These are phyloP conservation scores for Aspiorhynchus laticeps DNA, from an alignment of 2,113 vertebrate species.

Conservation along the genomic window DNA sequence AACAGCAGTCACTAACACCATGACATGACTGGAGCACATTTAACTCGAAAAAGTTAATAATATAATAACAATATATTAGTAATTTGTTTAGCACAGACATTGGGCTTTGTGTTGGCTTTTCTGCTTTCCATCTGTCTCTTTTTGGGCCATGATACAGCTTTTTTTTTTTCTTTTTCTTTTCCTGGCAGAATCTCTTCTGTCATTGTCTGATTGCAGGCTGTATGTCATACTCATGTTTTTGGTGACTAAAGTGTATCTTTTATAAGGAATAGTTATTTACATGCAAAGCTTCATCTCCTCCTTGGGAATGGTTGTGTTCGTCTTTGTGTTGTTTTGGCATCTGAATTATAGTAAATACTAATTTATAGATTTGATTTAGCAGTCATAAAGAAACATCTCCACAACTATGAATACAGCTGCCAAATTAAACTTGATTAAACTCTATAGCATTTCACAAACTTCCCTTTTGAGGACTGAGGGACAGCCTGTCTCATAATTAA, in stretches of 20 bases:
- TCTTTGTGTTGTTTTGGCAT: slow-evolving; percentile 6
- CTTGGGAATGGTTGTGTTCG: not conserved
- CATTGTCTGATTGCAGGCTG: not conserved
- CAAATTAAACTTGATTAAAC: slow-evolving; percentile 48
- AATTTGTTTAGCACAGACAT: not conserved
- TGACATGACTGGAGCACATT: too few species aligned
- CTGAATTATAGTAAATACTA: slow-evolving; percentile 8
- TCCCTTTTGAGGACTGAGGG: slow-evolving; percentile 18
- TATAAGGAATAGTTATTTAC: not conserved
- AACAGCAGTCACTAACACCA: not conserved
- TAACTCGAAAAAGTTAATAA: too few species aligned
- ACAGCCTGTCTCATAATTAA: slow-evolving; percentile 39
- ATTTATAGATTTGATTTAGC: slow-evolving; percentile 37
- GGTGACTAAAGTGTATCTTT: not conserved
- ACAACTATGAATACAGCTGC: slow-evolving; percentile 15
- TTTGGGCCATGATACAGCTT: not conserved
- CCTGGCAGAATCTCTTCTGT: not conserved
- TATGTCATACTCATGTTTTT: not conserved
- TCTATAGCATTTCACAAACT: slow-evolving; percentile 43
- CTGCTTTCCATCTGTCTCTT: slow-evolving; percentile 1
- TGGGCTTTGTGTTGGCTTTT: not conserved
- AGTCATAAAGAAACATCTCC: slow-evolving; percentile 27
- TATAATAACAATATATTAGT: not conserved
- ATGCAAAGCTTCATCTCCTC: not conserved
- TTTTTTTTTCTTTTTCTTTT: too few species aligned